Percentiles rank a stretch among this genome's conserved stretches.
Conservation (phyloP, 1,140 invertebrate genomes). For the Aradophagus sp. region DNA sequence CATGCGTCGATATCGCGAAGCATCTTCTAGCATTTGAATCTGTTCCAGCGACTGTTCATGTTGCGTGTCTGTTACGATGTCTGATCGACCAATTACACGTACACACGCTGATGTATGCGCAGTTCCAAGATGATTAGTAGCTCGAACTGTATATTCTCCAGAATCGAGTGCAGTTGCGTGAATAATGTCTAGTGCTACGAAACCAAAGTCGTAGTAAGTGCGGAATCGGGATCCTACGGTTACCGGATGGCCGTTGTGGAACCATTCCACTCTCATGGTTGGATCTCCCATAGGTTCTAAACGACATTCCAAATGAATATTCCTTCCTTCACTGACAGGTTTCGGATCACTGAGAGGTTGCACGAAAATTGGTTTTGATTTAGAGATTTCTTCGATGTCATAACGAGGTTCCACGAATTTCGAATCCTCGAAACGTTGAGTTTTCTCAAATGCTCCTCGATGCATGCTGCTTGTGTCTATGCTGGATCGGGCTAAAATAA, state of each 20-base stretch:
- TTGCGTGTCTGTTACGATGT: conserved; percentile 94
- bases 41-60: conserved; percentile 96
- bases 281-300: conserved; percentile 95
- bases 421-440: conserved; percentile 88
- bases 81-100: conserved; percentile 86
- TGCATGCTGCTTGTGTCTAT: conserved; percentile 93
- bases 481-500: conserved; percentile 81
- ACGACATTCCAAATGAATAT: conserved; percentile 92
- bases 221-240: conserved; percentile 92
- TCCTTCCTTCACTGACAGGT: conserved; percentile 91
- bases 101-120: conserved; percentile 94
- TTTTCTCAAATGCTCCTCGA: conserved; percentile 88
- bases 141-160: conserved; percentile 94
- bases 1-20: conserved; percentile 82
- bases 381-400: conserved; percentile 93
- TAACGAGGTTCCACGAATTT: conserved; percentile 91
- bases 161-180: conserved; percentile 91
- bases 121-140: conserved; percentile 93
- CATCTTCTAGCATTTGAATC: conserved; percentile 94
- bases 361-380: conserved; percentile 93
- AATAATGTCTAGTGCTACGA: conserved; percentile 92
- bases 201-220: conserved; percentile 97
- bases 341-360: conserved; percentile 87
- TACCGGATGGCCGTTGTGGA: conserved; percentile 90
- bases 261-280: conserved; percentile 97